Evolutionary conservation across 2,113 vertebrate species (phyloP), one percentile per base, ranked within the genome.

Genomic region (Merops nubicus): DNA sequence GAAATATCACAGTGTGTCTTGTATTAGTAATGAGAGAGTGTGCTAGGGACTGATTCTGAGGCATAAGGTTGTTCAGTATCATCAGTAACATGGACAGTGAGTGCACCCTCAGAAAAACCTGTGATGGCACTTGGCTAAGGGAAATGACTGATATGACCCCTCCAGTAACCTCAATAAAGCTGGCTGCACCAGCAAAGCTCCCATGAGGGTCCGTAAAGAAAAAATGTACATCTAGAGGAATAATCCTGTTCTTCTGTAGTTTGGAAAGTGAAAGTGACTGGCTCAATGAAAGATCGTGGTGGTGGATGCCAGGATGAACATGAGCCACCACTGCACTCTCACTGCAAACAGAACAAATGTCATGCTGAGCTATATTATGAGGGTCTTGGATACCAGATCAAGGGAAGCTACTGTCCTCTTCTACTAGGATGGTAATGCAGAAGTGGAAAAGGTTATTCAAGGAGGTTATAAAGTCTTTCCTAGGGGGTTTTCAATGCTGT

Each of bases 101-200:
- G 26, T 5, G 6, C 2, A 6, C 4, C 6, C 28, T 15, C 47
- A 43, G 56, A 15, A 72, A 72, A 80, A 64, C 9, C 6, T 21
- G 28, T 0, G 0, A 12, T 4, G 2, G 15, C 18, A 8, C 38
- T n/a, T 6, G 31, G 5, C 23, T 36, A 20, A 29, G 6, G 28
- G 34, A 6, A n/a, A 17, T n/a, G 57, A 31, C 15, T 72, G n/a
- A 22, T 19, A 11, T 5, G 0, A 68, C 20, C 8, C 9, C 25
- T 74, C 18, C 34, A 75, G 26, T 5, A 12, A 53, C 25, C 23
- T 65, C 47, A 12, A 18, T 2, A 19, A 51, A 79, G 9, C 0
- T 64, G 40, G 9, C 53, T 85, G 53, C 16, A 56, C 15, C 57
- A 85, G 25, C 8, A 82, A 19, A 85, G 25, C 6, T 9, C 19